A percentile compares a stretch with the other conserved stretches of the same genome.
Conservation (phyloP, 2,888 invertebrate species). For the Xestia c-nigrum region DNA sequence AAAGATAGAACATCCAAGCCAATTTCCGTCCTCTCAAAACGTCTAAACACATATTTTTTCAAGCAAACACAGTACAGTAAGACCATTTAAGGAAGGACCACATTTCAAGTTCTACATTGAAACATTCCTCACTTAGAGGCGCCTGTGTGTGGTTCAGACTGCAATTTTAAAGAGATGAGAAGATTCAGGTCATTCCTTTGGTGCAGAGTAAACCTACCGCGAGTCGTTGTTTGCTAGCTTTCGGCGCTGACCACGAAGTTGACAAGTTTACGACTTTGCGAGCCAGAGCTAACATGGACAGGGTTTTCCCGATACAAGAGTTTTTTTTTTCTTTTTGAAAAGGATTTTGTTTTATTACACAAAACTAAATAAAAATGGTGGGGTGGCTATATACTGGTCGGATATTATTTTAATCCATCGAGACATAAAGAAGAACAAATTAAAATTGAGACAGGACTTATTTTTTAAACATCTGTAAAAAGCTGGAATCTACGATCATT, state of each 20-base stretch:
- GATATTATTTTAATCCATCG: too few species aligned
- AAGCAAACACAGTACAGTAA: neutral
- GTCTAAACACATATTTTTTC: neutral
- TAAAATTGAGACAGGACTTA: neutral
- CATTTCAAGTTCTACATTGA: conserved; percentile 24
- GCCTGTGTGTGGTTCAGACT: conserved; percentile 30
- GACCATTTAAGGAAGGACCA: conserved; percentile 19
- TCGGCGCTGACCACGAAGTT: conserved; percentile 23
- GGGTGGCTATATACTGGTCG: too few species aligned
- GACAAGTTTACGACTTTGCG: conserved; percentile 1
- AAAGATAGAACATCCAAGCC: neutral
- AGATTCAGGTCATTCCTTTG: conserved; percentile 50
- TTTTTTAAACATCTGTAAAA: neutral
- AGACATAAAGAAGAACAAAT: neutral
- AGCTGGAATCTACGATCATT: neutral
- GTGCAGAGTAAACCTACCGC: conserved; percentile 30
- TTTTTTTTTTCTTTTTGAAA: neutral
- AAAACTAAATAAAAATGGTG: neutral
- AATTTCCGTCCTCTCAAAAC: neutral
- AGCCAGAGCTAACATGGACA: neutral
- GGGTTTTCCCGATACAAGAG: neutral
- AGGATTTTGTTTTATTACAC: neutral
- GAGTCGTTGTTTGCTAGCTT: conserved; percentile 24
- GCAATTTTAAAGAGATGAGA: conserved; percentile 50
- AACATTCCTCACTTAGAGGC: conserved; percentile 38